Evolutionary conservation across 1,140 invertebrate genomes (phyloP).

Genomic region (Papilio polytes): DNA sequence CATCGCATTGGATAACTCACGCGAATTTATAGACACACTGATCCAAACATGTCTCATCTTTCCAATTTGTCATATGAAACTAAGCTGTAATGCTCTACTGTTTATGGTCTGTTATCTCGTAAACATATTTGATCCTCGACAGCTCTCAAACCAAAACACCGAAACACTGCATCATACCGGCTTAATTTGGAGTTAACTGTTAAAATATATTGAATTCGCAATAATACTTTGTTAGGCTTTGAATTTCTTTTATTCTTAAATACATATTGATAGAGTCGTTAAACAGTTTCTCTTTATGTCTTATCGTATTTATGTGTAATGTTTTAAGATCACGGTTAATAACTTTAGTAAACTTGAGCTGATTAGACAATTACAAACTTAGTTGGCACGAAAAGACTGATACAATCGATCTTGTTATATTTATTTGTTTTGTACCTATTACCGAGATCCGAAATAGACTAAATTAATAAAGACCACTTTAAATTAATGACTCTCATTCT

Average conservation of each 20-base stretch:
- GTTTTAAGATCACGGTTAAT: too few species aligned
- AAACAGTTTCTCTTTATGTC: conserved; percentile 11
- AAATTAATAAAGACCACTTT: neutral
- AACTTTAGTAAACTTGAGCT: neutral
- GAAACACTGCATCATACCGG: neutral
- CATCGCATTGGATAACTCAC: conserved; percentile 65
- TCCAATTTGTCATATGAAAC: neutral
- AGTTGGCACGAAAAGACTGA: neutral
- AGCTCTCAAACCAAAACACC: neutral
- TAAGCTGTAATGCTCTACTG: neutral
- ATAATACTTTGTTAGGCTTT: neutral
- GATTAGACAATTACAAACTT: too few species aligned
- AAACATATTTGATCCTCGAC: neutral
- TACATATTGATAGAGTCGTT: neutral
- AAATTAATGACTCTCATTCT: neutral
- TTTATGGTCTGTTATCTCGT: conserved; percentile 5
- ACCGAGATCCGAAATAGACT: neutral
- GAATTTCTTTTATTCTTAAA: conserved; percentile 21
- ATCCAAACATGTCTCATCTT: conserved; percentile 20
- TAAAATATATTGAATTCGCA: conserved; percentile 24
- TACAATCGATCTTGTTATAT: neutral
- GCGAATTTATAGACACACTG: conserved; percentile 47
- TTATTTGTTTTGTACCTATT: too few species aligned
- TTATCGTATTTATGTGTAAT: neutral
- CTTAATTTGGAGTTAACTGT: conserved; percentile 7